A percentile compares a stretch with the other conserved stretches of the same genome.
These are phyloP conservation scores for Caenorhabditis inopinata DNA, from an alignment of 1,140 invertebrate species.

Conservation along the genomic window DNA sequence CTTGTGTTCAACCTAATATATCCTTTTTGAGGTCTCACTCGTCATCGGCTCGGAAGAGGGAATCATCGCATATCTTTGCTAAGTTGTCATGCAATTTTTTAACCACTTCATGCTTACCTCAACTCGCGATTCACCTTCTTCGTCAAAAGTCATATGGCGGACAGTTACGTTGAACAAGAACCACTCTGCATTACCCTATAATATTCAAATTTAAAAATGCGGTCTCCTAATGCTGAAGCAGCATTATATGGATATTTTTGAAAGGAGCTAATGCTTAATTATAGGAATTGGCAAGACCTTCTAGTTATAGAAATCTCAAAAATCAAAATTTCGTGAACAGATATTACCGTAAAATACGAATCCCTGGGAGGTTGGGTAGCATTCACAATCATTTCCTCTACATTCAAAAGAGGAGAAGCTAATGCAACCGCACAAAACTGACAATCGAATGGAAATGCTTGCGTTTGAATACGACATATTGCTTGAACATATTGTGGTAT, in stretches of 20 bases:
- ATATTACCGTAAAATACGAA: conserved; percentile 47
- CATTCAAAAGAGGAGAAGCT: conserved; percentile 60
- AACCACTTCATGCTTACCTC: conserved; percentile 33
- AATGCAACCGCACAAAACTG: conserved; percentile 63
- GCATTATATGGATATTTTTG: too few species aligned
- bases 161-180: conserved; percentile 62
- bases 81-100: too few species aligned
- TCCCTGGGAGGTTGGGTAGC: conserved; percentile 43
- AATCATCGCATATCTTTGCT: too few species aligned
- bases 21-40: background rate
- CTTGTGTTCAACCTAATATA: too few species aligned
- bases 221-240: too few species aligned
- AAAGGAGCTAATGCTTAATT: too few species aligned
- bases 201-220: background rate
- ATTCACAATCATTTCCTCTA: conserved; percentile 60
- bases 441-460: conserved; percentile 47
- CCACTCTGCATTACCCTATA: conserved; percentile 59
- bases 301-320: too few species aligned
- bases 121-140: conserved; percentile 50
- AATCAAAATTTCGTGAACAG: too few species aligned
- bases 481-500: conserved; percentile 59
- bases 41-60: too few species aligned
- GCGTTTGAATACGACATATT: conserved; percentile 51
- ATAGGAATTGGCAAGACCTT: too few species aligned
- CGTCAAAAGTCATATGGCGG: conserved; percentile 56